Percentiles rank a stretch among this genome's conserved stretches.
These are phyloP conservation scores for Characodon lateralis DNA, from an alignment of 2,797 vertebrate genomes.

Conservation along the genomic window DNA sequence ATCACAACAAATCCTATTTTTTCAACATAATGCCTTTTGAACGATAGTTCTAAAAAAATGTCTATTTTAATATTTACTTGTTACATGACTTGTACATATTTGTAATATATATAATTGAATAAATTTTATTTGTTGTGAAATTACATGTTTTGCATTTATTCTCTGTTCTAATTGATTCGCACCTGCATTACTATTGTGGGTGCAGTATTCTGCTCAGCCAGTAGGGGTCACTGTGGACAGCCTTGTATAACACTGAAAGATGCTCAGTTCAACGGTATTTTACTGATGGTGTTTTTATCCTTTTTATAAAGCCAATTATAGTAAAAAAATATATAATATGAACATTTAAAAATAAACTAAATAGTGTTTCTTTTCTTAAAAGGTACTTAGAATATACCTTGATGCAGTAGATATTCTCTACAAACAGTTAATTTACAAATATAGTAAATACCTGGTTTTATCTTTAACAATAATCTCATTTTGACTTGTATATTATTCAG, in stretches of 20 bases:
- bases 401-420: too few relatives aligned
- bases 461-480: too few relatives aligned
- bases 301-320: too few relatives aligned
- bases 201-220: slow-evolving; percentile 25
- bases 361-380: too few relatives aligned
- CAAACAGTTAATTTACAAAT: too few relatives aligned
- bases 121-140: slow-evolving; percentile 99
- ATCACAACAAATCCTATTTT: slow-evolving; percentile 93
- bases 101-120: slow-evolving; percentile 99
- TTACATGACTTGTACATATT: slow-evolving; percentile 95
- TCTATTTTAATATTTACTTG: slow-evolving; percentile 99
- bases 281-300: too few relatives aligned
- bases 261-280: too few relatives aligned
- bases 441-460: too few relatives aligned
- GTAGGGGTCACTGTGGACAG: slow-evolving; percentile 51
- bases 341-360: too few relatives aligned
- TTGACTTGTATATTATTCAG: not conserved
- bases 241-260: not conserved
- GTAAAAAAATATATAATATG: too few relatives aligned
- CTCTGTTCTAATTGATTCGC: not conserved
- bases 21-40: slow-evolving; percentile 95
- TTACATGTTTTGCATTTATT: slow-evolving; percentile 35
- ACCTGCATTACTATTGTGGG: not conserved
- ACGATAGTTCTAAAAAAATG: slow-evolving; percentile 98
- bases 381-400: too few relatives aligned